Conservation (phyloP, 2,888 invertebrate species). For the Lissocephala sabroskyi region DNA sequence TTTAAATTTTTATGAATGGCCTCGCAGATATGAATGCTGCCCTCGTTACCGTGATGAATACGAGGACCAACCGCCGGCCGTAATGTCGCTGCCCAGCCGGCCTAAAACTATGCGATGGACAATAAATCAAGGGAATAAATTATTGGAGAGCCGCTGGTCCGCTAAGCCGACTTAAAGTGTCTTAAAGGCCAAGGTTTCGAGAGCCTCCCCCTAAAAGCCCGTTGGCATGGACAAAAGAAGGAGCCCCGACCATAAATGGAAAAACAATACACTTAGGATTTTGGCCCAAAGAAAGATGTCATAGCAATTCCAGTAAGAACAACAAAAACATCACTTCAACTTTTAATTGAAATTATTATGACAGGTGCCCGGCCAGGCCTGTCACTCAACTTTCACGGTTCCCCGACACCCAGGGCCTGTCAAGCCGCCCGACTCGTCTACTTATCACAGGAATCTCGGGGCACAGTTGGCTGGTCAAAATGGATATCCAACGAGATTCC, state of each 20-base stretch:
- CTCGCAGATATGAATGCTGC: conserved; percentile 7
- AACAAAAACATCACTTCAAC: conserved; percentile 64
- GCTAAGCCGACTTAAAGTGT: neutral
- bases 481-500: too few relatives aligned
- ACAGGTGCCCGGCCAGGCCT: too few relatives aligned
- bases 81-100: too few relatives aligned
- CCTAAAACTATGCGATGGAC: conserved; percentile 64
- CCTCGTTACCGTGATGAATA: neutral
- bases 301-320: conserved; percentile 36
- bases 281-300: conserved; percentile 23
- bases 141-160: conserved; percentile 21
- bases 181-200: neutral
- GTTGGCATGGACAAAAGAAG: conserved; percentile 6
- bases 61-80: conserved; percentile 8
- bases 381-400: too few relatives aligned
- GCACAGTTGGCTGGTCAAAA: too few relatives aligned
- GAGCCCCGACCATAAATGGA: conserved; percentile 39
- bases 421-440: too few relatives aligned
- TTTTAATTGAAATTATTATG: conserved; percentile 64
- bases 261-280: conserved; percentile 51
- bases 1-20: neutral
- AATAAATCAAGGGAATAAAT: conserved; percentile 63
- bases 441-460: too few relatives aligned
- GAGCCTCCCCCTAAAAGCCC: neutral
- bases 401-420: too few relatives aligned